Evolutionary conservation across 2,888 invertebrate genomes (phyloP).

Genomic region (Lysandra bellargus): DNA sequence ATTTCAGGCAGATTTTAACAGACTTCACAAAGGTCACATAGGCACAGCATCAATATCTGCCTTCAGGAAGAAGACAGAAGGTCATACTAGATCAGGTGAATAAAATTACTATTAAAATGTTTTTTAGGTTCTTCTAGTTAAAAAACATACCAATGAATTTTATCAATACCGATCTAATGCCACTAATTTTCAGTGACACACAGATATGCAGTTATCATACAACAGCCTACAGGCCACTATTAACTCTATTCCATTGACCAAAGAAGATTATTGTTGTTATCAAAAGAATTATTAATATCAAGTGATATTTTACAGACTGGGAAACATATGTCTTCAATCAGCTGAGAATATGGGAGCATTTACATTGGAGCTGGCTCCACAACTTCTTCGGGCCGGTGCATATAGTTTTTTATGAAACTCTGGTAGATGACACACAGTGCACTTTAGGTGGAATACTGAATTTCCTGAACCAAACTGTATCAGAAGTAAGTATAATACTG

Average conservation of each 20-base stretch:
- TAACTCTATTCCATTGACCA: not conserved
- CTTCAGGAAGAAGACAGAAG: slow-evolving; percentile 55
- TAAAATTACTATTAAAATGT: not conserved
- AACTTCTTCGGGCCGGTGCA: slow-evolving; percentile 85
- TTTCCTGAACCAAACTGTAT: slow-evolving; percentile 79
- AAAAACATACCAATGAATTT: not conserved
- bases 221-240: too few species aligned
- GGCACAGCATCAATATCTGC: slow-evolving; percentile 85
- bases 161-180: not conserved
- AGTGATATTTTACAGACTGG: slow-evolving; percentile 81
- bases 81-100: slow-evolving; percentile 78
- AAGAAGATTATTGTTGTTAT: not conserved
- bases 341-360: slow-evolving; percentile 83
- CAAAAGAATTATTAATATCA: not conserved
- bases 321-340: slow-evolving; percentile 84
- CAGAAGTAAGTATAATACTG: slow-evolving; percentile 62
- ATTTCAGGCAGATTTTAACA: slow-evolving; percentile 86
- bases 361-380: slow-evolving; percentile 85
- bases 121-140: not conserved
- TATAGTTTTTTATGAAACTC: slow-evolving; percentile 85
- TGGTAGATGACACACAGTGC: slow-evolving; percentile 81
- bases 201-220: too few species aligned
- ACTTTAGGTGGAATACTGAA: slow-evolving; percentile 80
- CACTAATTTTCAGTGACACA: too few species aligned
- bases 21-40: slow-evolving; percentile 89